phyloP scores from a whole-genome alignment of 2,113 vertebrate species.

The Phocoena sinus region DNA sequence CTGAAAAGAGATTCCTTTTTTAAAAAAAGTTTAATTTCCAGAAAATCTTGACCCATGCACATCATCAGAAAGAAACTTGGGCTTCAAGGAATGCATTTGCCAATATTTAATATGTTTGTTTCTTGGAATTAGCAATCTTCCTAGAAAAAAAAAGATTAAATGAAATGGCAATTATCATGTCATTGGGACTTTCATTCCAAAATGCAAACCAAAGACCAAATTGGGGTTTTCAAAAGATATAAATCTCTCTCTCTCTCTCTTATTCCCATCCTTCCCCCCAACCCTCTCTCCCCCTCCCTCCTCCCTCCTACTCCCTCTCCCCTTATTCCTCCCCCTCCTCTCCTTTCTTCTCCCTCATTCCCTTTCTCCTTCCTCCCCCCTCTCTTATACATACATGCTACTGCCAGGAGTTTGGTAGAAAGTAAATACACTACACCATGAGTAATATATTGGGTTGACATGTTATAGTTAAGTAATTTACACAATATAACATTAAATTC shows the following conservation, averaged over 20 bases:
- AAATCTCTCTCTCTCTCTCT: neutral
- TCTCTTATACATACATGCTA: neutral
- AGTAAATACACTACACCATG: neutral
- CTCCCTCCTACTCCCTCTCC: no score
- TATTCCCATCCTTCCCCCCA: neutral
- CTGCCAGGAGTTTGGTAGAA: neutral
- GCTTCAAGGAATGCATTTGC: neutral
- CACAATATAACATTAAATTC: neutral
- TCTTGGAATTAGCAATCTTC: neutral
- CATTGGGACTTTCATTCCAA: neutral
- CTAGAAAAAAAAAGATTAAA: neutral
- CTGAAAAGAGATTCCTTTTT: neutral
- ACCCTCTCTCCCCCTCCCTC: rapidly evolving
- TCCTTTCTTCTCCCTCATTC: neutral
- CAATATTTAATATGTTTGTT: neutral
- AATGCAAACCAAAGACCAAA: neutral
- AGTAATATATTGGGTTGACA: neutral
- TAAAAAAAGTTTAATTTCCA: neutral
- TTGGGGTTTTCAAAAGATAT: neutral
- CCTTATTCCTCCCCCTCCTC: rapidly evolving
- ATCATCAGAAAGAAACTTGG: neutral
- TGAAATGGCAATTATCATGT: neutral
- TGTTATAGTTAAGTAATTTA: neutral
- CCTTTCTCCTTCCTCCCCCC: neutral
- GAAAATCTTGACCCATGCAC: neutral